Base-by-base conservation (phyloP, 30 jellyfish, hydroid and myxozoan genomes). In the Mastigias papua region DNA sequence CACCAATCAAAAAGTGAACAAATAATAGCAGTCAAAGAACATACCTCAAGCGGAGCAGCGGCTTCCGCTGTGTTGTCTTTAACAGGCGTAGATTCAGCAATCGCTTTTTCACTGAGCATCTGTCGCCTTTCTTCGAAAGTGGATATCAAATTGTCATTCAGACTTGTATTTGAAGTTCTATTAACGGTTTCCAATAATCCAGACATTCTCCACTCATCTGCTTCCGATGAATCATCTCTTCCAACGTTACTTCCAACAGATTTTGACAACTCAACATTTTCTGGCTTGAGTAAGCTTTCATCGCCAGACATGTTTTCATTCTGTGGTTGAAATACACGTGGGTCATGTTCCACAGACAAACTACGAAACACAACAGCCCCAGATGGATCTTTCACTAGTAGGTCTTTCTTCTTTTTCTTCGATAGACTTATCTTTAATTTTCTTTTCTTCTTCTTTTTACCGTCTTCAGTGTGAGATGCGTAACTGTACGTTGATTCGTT, bases 181-280 rank as follows among this genome's bases (percentile, higher is more conserved):
- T 88, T 90, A 30, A 79, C 96, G 46, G 50, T 77, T 54, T 78
- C 86, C 32, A 88, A 49, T 28, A 88, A 58, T 17, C 96, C 96
- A 51, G 96, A 88, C 91, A 88, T 88, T 60, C 96, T 69, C 96
- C 96, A 88, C 11, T 72, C 88, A 64, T 88, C 96, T 9, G 82
- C 90, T 23, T 71, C 93, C 64, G 93, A 76, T 48, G 37, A 69
- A 23, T 85, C 88, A 25, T 73, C 82, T 28, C 75, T 74, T 9
- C 84, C 68, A 34, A 83, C 34, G 50, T 73, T 62, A 35, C 80
- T 73, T n/a, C 79, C 94, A n/a, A 73, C 82, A 2, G 94, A 85
- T 63, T 62, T 64, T 48, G 94, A 85, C 61, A 73, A 42, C 51
- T 34, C 90, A 1, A 79, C 90, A 8, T 31, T 32, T 22, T 77